Evolutionary conservation across 2,888 invertebrate species (phyloP), one percentile per base, ranked within the genome.

Genomic region (Orthosia gothica): DNA sequence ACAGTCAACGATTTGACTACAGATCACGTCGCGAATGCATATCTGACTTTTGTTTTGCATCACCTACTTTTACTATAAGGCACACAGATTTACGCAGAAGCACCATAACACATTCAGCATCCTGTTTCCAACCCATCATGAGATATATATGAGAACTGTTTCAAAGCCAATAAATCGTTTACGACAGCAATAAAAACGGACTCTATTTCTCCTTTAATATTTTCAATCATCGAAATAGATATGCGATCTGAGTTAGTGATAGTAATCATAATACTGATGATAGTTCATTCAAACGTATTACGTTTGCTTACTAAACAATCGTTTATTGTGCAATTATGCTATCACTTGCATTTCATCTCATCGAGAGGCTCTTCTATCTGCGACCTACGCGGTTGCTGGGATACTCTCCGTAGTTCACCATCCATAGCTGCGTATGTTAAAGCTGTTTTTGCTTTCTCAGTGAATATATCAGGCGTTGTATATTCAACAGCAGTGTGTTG

Each of bases 251-350:
- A 54, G 50, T 63, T 79, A 71, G 72, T 83, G 93, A 93, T 94
- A 91, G 86, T 84, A 85, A 92, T 92, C 91, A 86, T 88, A 89
- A 90, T 87, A 88, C 88, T 90, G 92, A 90, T 89, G 93, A 94
- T 91, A 90, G 91, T 94, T 93, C 92, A 95, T 94, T 94, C 93
- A 94, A 92, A 92, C 88, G 89, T 89, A 92, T 92, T 92, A 92
- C 89, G 91, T 93, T 79, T 78, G 78, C 70, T 92, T 90, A 89
- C 84, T 89, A 91, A 93, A 95, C 95, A 96, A 95, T 93, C 90
- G 89, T 91, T 92, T 93, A 93, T 94, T 95, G 94, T 95, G 94
- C 94, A 95, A 95, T 95, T 94, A 94, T 91, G 88, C 89, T 94
- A 95, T 95, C 94, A 89, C 90, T 90, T 84, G 91, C 93, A 94